Percentiles rank a stretch among this genome's conserved stretches.
These are phyloP conservation scores for Ornithoptera alexandrae DNA, from an alignment of 2,888 invertebrate genomes.

Conservation along the genomic window DNA sequence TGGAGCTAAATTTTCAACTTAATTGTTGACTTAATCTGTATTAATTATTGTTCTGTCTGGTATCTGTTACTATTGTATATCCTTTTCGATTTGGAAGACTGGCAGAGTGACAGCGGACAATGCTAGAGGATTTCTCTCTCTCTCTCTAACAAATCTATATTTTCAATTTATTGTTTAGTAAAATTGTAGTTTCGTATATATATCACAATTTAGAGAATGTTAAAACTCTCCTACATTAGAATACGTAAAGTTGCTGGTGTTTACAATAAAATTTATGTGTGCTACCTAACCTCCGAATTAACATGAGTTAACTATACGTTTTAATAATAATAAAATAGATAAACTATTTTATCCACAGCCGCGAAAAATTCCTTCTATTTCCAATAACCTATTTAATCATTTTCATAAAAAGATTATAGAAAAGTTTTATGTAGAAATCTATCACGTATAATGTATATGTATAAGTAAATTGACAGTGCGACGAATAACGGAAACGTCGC, in stretches of 20 bases:
- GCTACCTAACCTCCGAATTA: not conserved
- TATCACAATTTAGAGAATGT: conserved; percentile 11
- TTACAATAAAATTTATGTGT: not conserved
- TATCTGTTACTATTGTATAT: not conserved
- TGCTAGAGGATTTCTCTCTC: not conserved
- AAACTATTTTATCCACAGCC: conserved; percentile 12
- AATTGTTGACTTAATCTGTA: not conserved
- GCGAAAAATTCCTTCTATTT: not conserved
- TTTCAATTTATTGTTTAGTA: conserved; percentile 4
- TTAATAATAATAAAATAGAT: conserved; percentile 3
- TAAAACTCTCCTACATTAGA: not conserved
- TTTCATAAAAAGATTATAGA: conserved; percentile 1
- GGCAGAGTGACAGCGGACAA: not conserved
- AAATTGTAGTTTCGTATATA: conserved; percentile 1
- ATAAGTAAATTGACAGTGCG: not conserved
- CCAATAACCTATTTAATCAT: conserved; percentile 1
- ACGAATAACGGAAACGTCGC: not conserved
- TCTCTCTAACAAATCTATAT: not conserved
- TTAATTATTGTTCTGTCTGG: not conserved
- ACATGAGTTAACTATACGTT: not conserved
- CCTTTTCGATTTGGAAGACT: conserved; percentile 10
- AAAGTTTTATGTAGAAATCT: conserved; percentile 21
- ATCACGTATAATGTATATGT: conserved; percentile 6
- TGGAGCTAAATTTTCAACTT: not conserved
- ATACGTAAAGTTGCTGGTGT: not conserved